These are phyloP conservation scores for Pinctada fucata DNA, from an alignment of 2,888 invertebrate genomes.

Conservation along the genomic window DNA sequence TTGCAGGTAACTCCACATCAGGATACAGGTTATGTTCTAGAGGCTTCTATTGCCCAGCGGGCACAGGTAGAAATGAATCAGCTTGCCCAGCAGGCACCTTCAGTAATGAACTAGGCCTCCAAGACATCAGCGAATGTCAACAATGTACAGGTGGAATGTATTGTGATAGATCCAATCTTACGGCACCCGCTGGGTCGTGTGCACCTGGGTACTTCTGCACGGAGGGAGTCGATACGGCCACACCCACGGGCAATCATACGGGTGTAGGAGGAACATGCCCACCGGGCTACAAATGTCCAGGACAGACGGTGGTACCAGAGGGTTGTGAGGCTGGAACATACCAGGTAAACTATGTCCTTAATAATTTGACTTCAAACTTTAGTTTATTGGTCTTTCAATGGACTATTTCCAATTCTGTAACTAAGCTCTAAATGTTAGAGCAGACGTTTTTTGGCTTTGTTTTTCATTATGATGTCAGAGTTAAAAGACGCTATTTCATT, in stretches of 20 bases:
- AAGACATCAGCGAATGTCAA: conserved; percentile 57
- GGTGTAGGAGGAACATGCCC: conserved; percentile 74
- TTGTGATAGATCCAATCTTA: conserved; percentile 70
- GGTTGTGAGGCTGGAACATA: conserved; percentile 72
- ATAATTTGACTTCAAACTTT: not conserved
- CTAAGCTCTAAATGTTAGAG: no score
- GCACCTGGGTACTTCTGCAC: conserved; percentile 72
- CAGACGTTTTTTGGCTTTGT: no score
- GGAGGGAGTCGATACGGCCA: conserved; percentile 66
- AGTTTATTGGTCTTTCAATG: no score
- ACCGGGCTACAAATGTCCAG: conserved; percentile 68
- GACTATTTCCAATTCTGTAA: no score
- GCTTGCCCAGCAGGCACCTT: conserved; percentile 72
- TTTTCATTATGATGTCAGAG: no score
- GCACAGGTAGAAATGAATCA: conserved; percentile 71
- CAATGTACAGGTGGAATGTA: conserved; percentile 67
- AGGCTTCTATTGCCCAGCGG: conserved; percentile 72
- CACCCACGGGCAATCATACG: conserved; percentile 70
- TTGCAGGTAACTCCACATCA: conserved; percentile 66
- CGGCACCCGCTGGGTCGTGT: conserved; percentile 67
- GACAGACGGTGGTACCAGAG: conserved; percentile 60
- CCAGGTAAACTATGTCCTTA: conserved; percentile 60
- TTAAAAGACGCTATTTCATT: no score
- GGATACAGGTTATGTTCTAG: conserved; percentile 70
- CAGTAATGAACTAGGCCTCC: conserved; percentile 70